Conservation (phyloP, 2,113 vertebrate species). For the Prionailurus bengalensis region DNA sequence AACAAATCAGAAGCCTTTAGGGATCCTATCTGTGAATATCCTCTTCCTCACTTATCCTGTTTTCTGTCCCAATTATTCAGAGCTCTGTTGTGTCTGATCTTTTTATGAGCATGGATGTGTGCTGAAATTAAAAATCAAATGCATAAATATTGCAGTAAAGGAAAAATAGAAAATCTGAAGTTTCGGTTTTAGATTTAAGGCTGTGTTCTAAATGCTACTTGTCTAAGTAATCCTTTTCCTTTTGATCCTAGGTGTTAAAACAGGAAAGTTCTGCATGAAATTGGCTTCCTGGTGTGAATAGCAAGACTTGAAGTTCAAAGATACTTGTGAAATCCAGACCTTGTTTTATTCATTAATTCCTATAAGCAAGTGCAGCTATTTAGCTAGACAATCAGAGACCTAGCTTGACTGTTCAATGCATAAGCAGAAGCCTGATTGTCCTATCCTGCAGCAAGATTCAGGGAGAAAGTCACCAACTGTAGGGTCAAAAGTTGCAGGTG, state of each 20-base stretch:
- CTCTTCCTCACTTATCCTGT: neutral
- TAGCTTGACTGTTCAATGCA: neutral
- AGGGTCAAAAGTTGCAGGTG: neutral
- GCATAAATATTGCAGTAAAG: neutral
- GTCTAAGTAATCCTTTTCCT: neutral
- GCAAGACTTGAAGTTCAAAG: constrained; percentile 22
- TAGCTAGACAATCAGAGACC: neutral
- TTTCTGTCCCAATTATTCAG: neutral
- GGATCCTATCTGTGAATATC: neutral
- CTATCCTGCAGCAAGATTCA: neutral
- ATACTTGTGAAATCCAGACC: constrained; percentile 51
- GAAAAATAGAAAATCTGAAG: neutral
- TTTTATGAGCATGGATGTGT: neutral
- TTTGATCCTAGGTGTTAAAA: constrained; percentile 47
- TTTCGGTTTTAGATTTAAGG: neutral
- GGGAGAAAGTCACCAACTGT: neutral
- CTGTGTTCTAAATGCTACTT: neutral
- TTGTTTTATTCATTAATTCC: constrained; percentile 53
- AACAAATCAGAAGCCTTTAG: neutral
- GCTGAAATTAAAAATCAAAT: constrained; percentile 43
- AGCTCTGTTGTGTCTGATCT: neutral
- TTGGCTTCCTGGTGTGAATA: constrained; percentile 29
- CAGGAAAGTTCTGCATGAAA: neutral
- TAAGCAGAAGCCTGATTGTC: neutral
- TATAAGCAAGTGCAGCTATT: neutral